Evolutionary conservation across 1,140 invertebrate genomes (phyloP), one percentile per base, ranked within the genome.

Genomic region (Tyrophagus putrescentiae): DNA sequence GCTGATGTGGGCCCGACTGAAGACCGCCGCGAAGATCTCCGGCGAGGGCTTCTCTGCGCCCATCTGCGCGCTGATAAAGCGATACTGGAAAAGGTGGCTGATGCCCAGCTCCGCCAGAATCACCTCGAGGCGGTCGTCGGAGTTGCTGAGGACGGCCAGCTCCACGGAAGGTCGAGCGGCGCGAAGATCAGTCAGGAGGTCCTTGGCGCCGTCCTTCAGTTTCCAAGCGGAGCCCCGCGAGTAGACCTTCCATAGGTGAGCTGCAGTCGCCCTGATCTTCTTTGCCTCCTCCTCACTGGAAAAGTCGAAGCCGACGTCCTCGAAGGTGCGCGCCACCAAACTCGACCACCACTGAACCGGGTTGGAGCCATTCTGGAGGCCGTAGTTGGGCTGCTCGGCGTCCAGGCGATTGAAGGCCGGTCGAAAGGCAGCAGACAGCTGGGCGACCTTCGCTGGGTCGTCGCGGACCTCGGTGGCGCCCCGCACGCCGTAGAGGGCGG

Each of bases 121-220:
- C 3, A 73, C 72, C 52, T 80, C 73, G 0, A 93, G 72, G 57
- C 87, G 76, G 45, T 84, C 80, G 73, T 93, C 88, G 75, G 84
- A 89, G 73, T 94, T 94, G 13, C 87, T 88, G 64, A 93, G 82
- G 0, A 89, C 78, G 18, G 87, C 88, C 4, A 75, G 11, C 50
- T 66, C 67, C 2, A 75, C 29, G 6, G 63, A 61, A 28, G 28
- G 31, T 28, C 58, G 11, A 5, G 41, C 39, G 52, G 62, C 39
- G 39, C 65, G 67, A 25, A 92, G 62, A 4, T 72, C 66, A 31
- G 78, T 69, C 0, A 92, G 72, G 32, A 86, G 70, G 29, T 80
- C 76, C 3, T 76, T 65, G 13, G 78, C 75, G 4, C 82, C 83
- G 34, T 81, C 76, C 64, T 78, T 76, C 21, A 79, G 70, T 67